These are phyloP conservation scores for Lota lota DNA, from an alignment of 2,113 vertebrate genomes.

Conservation along the genomic window DNA sequence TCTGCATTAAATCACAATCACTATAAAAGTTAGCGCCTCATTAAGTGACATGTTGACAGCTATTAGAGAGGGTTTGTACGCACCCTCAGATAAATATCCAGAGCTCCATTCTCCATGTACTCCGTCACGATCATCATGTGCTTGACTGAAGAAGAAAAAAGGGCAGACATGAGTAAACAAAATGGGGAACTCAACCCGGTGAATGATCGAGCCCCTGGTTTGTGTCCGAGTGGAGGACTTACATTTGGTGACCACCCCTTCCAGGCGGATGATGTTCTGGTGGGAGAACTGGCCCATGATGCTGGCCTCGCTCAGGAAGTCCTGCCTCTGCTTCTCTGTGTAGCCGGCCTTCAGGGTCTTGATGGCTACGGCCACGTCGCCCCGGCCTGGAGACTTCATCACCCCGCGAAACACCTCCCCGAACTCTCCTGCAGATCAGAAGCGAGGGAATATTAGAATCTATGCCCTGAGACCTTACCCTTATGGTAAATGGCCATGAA, in stretches of 20 bases:
- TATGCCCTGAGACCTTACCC: background rate
- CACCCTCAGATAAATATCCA: slow-evolving; percentile 94
- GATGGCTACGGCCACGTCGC: slow-evolving; percentile 87
- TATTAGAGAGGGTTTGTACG: slow-evolving; percentile 21
- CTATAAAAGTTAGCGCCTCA: background rate
- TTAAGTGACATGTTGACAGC: background rate
- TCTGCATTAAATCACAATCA: background rate
- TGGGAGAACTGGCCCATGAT: slow-evolving; percentile 99
- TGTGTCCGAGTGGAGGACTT: slow-evolving; percentile 52
- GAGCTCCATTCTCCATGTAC: slow-evolving; percentile 95
- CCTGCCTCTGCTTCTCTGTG: slow-evolving; percentile 92
- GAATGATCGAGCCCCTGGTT: background rate
- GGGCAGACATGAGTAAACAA: background rate
- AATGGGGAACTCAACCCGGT: background rate
- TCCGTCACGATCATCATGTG: slow-evolving; percentile 95
- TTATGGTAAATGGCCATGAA: background rate
- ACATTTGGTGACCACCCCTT: slow-evolving; percentile 96
- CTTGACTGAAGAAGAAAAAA: slow-evolving; percentile 77
- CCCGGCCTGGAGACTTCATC: slow-evolving; percentile 77
- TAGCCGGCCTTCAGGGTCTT: slow-evolving; percentile 93
- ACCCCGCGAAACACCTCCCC: slow-evolving; percentile 91
- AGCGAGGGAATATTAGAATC: slow-evolving; percentile 3
- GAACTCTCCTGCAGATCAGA: slow-evolving; percentile 82
- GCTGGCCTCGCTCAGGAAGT: slow-evolving; percentile 93
- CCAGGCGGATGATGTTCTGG: slow-evolving; percentile 93